phyloP scores from a whole-genome alignment of 2,797 vertebrate genomes.

The Schizopygopsis pylzovi region DNA sequence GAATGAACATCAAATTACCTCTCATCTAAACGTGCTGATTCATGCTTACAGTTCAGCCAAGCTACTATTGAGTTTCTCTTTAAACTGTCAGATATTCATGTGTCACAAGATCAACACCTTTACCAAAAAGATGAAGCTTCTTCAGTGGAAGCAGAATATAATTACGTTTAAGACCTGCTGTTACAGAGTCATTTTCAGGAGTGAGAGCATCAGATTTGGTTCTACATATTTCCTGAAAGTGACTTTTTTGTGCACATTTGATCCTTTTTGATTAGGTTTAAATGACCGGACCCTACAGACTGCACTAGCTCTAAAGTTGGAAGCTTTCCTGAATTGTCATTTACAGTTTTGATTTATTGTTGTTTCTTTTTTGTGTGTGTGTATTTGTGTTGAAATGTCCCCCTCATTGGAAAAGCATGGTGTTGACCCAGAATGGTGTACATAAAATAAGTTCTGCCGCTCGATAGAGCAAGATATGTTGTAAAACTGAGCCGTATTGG shows the following conservation, averaged over 20 bases:
- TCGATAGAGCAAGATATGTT: too few relatives aligned
- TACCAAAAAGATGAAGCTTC: not conserved
- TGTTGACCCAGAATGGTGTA: too few relatives aligned
- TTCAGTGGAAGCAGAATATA: not conserved
- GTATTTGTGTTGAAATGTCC: conserved; percentile 19
- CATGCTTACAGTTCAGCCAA: not conserved
- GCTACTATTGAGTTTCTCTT: not conserved
- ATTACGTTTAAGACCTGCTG: not conserved
- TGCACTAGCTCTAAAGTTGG: not conserved
- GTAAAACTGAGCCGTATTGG: too few relatives aligned
- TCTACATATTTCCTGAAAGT: not conserved
- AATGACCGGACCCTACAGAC: not conserved
- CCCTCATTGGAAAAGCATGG: too few relatives aligned
- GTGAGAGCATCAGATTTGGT: not conserved
- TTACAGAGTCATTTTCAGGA: too few relatives aligned
- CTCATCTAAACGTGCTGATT: not conserved
- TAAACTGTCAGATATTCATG: not conserved
- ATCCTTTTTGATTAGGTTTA: not conserved
- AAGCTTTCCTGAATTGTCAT: not conserved
- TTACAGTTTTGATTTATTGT: not conserved
- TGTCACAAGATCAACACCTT: not conserved
- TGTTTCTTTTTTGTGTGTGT: conserved; percentile 28
- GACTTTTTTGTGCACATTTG: not conserved
- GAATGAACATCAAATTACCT: conserved; percentile 1
- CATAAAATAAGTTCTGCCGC: too few relatives aligned